Conservation (phyloP, 2,113 vertebrate species). For the Pipra filicauda region DNA sequence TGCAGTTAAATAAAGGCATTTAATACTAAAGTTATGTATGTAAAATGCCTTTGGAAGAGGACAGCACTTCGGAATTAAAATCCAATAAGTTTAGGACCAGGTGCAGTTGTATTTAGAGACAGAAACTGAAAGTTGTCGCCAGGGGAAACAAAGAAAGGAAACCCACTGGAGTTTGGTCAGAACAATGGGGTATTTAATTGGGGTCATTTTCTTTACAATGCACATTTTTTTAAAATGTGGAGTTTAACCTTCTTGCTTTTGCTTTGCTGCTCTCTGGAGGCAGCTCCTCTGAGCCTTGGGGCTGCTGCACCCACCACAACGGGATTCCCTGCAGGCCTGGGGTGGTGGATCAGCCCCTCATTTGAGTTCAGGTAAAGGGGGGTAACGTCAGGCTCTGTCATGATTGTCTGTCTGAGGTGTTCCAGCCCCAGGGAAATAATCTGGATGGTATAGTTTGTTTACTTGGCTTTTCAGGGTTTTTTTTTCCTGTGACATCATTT, state of each 20-base stretch:
- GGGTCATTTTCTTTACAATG: not conserved
- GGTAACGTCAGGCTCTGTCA: rapidly evolving
- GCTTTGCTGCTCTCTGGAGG: not conserved
- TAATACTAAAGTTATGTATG: not conserved
- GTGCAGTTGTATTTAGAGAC: not conserved
- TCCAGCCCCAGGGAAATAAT: not conserved
- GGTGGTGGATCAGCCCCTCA: rapidly evolving
- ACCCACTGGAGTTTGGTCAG: not conserved
- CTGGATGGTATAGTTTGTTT: not conserved
- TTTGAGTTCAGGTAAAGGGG: not conserved
- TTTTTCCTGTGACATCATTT: not conserved
- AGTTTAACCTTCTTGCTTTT: not conserved
- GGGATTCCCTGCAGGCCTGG: not conserved
- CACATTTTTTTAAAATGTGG: not conserved
- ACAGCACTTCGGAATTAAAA: not conserved
- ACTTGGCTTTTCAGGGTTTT: not conserved
- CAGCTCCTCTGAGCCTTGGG: not conserved
- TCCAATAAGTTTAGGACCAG: not conserved
- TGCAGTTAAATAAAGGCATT: not conserved
- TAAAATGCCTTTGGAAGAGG: not conserved
- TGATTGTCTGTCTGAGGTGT: not conserved
- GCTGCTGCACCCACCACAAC: rapidly evolving
- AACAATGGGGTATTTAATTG: not conserved
- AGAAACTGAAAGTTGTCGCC: conserved; percentile 14
- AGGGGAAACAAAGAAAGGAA: not conserved